phyloP scores from a whole-genome alignment of 2,113 vertebrate genomes.

The Daphoenositta chrysoptera region DNA sequence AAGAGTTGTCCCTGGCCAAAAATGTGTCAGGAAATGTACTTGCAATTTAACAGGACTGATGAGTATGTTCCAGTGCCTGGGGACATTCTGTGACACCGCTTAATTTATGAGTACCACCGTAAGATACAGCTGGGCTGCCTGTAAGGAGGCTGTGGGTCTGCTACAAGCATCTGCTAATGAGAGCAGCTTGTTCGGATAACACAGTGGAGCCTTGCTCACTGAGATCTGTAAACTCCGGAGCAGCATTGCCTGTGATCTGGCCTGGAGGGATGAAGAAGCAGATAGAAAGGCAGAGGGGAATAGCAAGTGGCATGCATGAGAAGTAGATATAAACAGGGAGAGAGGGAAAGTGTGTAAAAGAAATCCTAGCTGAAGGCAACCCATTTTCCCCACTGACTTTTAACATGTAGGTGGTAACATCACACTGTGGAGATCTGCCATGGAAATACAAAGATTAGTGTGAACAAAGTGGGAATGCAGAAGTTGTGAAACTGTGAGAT shows the following conservation, averaged over 20 bases:
- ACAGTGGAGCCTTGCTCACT: background rate
- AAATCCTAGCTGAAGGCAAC: background rate
- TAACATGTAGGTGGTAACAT: background rate
- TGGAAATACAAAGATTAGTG: background rate
- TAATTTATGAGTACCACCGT: constrained; percentile 4
- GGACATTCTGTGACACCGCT: constrained; percentile 34
- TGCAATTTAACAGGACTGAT: constrained; percentile 20
- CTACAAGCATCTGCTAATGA: background rate
- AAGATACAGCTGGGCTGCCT: background rate
- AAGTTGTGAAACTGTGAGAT: background rate
- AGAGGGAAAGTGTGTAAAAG: background rate
- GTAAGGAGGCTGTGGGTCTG: background rate
- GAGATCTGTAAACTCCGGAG: background rate
- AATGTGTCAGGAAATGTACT: constrained; percentile 38
- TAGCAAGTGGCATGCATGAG: background rate
- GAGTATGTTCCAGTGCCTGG: constrained; percentile 31
- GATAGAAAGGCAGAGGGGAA: background rate
- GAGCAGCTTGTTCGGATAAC: background rate
- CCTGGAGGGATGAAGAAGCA: background rate
- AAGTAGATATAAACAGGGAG: background rate
- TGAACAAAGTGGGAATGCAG: background rate
- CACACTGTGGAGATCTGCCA: background rate
- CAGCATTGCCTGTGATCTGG: background rate
- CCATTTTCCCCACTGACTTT: background rate
- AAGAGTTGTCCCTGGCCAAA: background rate